phyloP scores from a whole-genome alignment of 2,113 vertebrate species.

The Conger conger region DNA sequence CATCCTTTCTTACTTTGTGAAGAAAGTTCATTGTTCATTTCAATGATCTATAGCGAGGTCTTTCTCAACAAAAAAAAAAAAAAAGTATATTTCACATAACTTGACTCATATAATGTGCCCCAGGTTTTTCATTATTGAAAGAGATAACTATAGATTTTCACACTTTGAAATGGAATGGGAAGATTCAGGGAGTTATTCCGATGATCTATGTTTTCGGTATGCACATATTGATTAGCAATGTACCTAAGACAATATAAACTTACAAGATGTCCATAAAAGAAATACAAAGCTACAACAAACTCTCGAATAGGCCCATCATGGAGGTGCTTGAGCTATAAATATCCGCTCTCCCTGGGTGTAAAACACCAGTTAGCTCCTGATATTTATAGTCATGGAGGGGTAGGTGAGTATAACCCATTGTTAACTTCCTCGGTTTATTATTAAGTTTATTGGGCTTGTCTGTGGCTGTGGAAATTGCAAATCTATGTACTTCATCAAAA shows the following conservation, averaged over 20 bases:
- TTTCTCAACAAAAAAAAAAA: neutral
- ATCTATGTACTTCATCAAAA: constrained; percentile 54
- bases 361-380: constrained; percentile 37
- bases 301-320: constrained; percentile 12
- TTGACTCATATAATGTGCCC: neutral
- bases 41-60: neutral
- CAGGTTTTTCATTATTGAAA: constrained; percentile 32
- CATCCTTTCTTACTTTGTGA: neutral
- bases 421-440: constrained; percentile 52
- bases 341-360: constrained; percentile 11
- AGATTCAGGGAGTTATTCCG: constrained; percentile 38
- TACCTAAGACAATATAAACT: constrained; percentile 39
- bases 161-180: constrained; percentile 15
- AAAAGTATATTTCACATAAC: neutral
- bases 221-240: constrained; percentile 50
- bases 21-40: constrained; percentile 5
- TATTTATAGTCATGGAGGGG: constrained; percentile 48
- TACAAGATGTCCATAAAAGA: constrained; percentile 38
- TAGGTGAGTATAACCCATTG: constrained; percentile 47
- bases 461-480: constrained; percentile 51
- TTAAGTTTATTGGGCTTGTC: constrained; percentile 53
- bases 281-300: constrained; percentile 27
- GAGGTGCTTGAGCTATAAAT: constrained; percentile 29
- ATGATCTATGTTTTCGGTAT: constrained; percentile 50
- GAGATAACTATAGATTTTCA: constrained; percentile 27